Conservation (phyloP, 2,888 invertebrate genomes). For the Listrodromus nycthemerus region DNA sequence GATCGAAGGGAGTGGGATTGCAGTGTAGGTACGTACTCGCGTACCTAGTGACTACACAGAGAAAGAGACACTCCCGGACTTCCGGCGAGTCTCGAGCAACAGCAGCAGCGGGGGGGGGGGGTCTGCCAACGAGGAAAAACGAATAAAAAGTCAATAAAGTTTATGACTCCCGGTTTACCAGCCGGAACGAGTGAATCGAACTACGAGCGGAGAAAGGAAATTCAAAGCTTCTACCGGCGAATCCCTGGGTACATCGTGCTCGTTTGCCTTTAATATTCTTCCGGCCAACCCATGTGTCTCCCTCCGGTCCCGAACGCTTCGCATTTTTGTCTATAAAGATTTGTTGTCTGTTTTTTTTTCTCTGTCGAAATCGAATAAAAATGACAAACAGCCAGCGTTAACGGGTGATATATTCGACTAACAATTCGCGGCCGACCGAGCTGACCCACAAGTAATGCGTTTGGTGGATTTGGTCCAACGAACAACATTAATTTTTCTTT, state of each 20-base stretch:
- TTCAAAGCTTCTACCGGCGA: constrained; percentile 23
- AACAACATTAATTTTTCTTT: neutral
- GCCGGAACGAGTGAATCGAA: constrained; percentile 29
- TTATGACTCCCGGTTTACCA: constrained; percentile 47
- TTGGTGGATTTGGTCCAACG: neutral
- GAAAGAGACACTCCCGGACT: constrained; percentile 37
- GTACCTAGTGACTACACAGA: neutral
- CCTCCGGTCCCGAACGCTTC: constrained; percentile 6
- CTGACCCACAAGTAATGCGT: neutral
- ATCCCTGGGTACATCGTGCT: neutral
- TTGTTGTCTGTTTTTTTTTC: neutral
- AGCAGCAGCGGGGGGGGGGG: neutral
- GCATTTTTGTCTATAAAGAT: constrained; percentile 21
- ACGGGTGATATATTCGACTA: neutral
- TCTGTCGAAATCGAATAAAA: neutral
- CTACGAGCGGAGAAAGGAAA: constrained; percentile 10
- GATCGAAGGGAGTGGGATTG: neutral
- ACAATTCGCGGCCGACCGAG: neutral
- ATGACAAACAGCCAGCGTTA: neutral
- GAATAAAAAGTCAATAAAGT: constrained; percentile 57
- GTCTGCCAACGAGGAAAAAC: constrained; percentile 29
- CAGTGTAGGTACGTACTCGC: neutral
- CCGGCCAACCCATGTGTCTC: constrained; percentile 14
- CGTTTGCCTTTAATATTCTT: constrained; percentile 37
- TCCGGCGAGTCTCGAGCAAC: constrained; percentile 39